A percentile compares a stretch with the other conserved stretches of the same genome.
Evolutionary conservation across 2,113 vertebrate species (phyloP).

Genomic region (Petrocephalus zakoni): DNA sequence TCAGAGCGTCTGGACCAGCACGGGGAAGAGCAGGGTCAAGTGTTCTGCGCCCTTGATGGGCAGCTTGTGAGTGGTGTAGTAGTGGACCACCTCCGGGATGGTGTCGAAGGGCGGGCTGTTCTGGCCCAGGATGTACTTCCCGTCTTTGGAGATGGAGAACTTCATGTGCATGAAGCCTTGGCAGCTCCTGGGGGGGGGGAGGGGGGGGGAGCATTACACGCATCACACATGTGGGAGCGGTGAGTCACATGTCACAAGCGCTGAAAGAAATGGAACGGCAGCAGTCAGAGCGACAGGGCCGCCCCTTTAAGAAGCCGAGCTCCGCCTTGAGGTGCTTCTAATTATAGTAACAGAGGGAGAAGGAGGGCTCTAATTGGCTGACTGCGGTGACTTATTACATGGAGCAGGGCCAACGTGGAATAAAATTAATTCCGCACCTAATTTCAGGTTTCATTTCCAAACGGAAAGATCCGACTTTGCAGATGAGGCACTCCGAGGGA

Average conservation of each 20-base stretch:
- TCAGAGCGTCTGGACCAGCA: slow-evolving; percentile 91
- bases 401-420: slow-evolving; percentile 38
- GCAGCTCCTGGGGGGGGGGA: slow-evolving; percentile 75
- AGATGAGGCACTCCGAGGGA: not conserved
- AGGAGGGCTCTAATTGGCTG: slow-evolving; percentile 39
- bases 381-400: slow-evolving; percentile 44
- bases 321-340: slow-evolving; percentile 46
- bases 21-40: slow-evolving; percentile 89
- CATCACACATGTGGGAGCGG: not conserved
- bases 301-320: slow-evolving; percentile 54
- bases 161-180: slow-evolving; percentile 99
- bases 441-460: not conserved
- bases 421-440: not conserved
- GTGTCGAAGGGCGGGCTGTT: slow-evolving; percentile 92
- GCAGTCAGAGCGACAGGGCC: slow-evolving; percentile 29
- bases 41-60: slow-evolving; percentile 94
- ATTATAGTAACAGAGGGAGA: slow-evolving; percentile 54
- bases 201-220: not conserved
- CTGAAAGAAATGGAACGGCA: slow-evolving; percentile 9
- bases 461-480: not conserved
- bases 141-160: slow-evolving; percentile 79
- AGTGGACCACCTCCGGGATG: slow-evolving; percentile 91
- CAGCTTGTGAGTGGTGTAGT: slow-evolving; percentile 90
- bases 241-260: not conserved
- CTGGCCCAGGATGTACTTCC: slow-evolving; percentile 85